Base-by-base conservation (phyloP, 2,888 invertebrate genomes). In the Melipona bicolor region DNA sequence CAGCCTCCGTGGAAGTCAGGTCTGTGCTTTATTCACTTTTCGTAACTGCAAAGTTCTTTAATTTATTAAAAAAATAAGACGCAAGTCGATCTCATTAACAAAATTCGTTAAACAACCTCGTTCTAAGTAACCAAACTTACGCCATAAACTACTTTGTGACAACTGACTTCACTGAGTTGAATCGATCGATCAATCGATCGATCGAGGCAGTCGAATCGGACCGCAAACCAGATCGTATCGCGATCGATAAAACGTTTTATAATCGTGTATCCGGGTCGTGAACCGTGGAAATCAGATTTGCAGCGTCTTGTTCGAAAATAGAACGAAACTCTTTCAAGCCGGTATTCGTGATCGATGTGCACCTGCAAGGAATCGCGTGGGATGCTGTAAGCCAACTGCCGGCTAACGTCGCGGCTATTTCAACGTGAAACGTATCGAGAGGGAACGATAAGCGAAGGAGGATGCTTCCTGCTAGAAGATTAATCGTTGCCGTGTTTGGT, bases 1-100 rank as follows among this genome's bases (percentile, higher is more conserved):
- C 87, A 87, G 90, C 90, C 88, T 89, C 84, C 89, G 85, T 79
- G 87, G 87, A 83, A 84, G 91, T 81, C 88, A 88, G 90, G 85
- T 83, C 74, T 24, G 67, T 67, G 62, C 17, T 9, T 27, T 54
- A 4, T 5, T 17, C 1, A 17, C 9, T 6, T 54, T 64, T 59
- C 43, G 5, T 5, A 2, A 13, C 43, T 43, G 15, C 3, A 6
- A 61, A 59, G 13, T 11, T 24, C 15, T 15, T 21, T 61, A 24
- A 21, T 21, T 11, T 4, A 0, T 56, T 15, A 49, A 24, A 19
- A n/a, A 19, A 11, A 21, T 9, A 19, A 11, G 19, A 21, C 19
- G 19, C 2, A 32, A 32, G 0, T 62, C 32, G 5, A 62, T 62
- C 19, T 64, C 13, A 32, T 36, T n/a, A 13, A 56, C 0, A 11